Conservation (phyloP, 2,113 vertebrate species). For the Thryonomys swinderianus region DNA sequence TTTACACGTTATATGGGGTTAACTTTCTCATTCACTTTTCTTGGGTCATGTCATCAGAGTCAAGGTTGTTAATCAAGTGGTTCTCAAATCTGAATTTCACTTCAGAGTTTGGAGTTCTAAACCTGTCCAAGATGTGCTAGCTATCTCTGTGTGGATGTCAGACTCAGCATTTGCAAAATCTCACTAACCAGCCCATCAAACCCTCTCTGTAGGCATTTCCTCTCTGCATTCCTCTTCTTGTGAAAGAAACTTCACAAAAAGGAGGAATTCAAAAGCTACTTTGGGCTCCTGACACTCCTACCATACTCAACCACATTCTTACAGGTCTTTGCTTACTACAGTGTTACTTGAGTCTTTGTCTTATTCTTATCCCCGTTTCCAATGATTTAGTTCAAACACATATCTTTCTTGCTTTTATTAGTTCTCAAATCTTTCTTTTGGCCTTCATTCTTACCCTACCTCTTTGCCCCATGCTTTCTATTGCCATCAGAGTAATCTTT, state of each 20-base stretch:
- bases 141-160: not conserved
- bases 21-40: not conserved
- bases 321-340: conserved; percentile 7
- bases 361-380: not conserved
- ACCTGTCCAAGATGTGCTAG: not conserved
- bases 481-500: not conserved
- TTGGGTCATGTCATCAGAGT: not conserved
- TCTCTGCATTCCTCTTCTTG: too few species aligned
- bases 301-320: not conserved
- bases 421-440: not conserved
- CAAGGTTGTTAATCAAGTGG: not conserved
- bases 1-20: not conserved
- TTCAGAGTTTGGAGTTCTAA: not conserved
- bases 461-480: not conserved
- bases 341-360: not conserved
- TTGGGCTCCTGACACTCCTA: not conserved
- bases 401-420: conserved; percentile 13
- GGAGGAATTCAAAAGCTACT: conserved; percentile 20
- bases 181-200: not conserved
- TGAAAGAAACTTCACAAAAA: not conserved
- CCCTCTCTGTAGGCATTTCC: not conserved
- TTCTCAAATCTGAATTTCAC: not conserved
- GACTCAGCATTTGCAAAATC: not conserved
- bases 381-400: not conserved
- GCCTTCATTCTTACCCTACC: not conserved